Evolutionary conservation across 2,888 invertebrate genomes (phyloP), one percentile per base, ranked within the genome.

Genomic region (Mesodorylaimus sp.): DNA sequence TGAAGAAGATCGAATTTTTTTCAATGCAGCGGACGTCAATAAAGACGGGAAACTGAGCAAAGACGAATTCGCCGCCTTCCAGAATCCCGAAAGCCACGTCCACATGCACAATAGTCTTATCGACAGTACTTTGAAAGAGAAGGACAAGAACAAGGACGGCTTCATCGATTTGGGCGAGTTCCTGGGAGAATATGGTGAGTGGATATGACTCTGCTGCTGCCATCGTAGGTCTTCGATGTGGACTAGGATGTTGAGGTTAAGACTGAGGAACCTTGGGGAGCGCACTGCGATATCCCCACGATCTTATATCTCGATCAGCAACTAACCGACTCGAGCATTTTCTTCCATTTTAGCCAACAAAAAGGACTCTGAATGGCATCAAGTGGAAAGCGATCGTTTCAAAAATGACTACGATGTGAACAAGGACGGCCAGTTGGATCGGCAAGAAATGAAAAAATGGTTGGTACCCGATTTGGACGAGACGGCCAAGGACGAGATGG

Each of bases 81-180:
- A 83, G 43, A 87, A 86, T 67, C 95, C 97, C 0, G 89, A 91
- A 70, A 89, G 93, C 67, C 81, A 84, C 68, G 79, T 79, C 28
- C 75, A 77, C 62, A 93, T 95, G 93, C 66, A 69, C 54, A 59
- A 57, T 26, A 57, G 58, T n/a, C 55, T 66, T n/a, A 58, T 64
- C 26, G 56, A 80, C 60, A 85, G 87, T 70, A 82, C 85, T 0
- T 71, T 95, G 60, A 71, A 77, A 1, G 86, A 88, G 55, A 85
- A 84, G 68, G 95, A 97, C 70, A 69, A 60, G 29, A 79, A 97
- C 69, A 73, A 74, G 19, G 89, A 97, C 73, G 85, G 84, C 0
- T 72, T 71, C 53, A 78, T 97, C 49, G 80, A 79, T 70, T 83
- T 91, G 65, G 76, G 80, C 60, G 89, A 89, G 70, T 89, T 75